These are phyloP conservation scores for Dromaius novaehollandiae DNA, from an alignment of 2,113 vertebrate genomes.

Conservation along the genomic window DNA sequence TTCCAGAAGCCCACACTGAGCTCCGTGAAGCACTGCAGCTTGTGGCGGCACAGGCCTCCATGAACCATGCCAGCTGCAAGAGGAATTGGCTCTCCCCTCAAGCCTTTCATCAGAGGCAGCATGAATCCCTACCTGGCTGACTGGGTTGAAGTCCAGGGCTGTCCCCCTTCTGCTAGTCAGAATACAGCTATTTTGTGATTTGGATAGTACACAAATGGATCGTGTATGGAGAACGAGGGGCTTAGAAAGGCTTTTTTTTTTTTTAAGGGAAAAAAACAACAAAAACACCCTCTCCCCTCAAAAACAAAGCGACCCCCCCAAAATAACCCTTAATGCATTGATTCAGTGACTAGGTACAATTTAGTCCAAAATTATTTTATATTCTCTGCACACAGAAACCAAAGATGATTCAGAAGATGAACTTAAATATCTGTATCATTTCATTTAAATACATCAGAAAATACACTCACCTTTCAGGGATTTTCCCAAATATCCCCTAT, in stretches of 20 bases:
- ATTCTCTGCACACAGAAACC: neutral
- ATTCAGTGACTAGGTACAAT: neutral
- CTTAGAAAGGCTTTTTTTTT: neutral
- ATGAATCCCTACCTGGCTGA: neutral
- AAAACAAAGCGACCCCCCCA: neutral
- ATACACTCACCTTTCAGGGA: slow-evolving; percentile 86
- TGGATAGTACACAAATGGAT: neutral
- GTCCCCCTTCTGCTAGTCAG: neutral
- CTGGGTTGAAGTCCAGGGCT: neutral
- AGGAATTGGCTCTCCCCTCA: neutral
- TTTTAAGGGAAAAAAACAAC: neutral
- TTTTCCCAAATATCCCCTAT: slow-evolving; percentile 87
- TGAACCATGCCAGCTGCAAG: neutral
- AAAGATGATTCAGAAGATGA: neutral
- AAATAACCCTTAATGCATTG: neutral
- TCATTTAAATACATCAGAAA: neutral
- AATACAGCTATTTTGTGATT: neutral
- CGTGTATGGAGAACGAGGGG: accelerated
- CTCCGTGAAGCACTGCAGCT: neutral
- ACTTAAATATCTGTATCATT: neutral
- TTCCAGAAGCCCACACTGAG: neutral
- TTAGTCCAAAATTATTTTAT: neutral
- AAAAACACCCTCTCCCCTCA: neutral
- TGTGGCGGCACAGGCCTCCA: neutral
- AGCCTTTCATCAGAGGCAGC: neutral